Evolutionary conservation across 2,797 vertebrate species (phyloP), one percentile per base, ranked within the genome.

Genomic region (Thripadectes ignobilis): DNA sequence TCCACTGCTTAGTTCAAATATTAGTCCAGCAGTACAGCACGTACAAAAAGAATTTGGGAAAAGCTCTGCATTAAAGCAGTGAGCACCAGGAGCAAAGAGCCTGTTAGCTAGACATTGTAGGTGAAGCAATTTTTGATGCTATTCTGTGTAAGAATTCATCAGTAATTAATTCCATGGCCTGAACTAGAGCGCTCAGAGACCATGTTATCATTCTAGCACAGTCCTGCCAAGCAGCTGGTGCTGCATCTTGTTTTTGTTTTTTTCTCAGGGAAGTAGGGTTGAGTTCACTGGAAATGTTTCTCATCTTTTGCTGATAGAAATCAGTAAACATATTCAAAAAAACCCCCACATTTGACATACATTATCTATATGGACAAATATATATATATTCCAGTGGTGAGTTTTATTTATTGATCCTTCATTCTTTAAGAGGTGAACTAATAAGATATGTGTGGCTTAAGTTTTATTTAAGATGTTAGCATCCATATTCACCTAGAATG

Each of bases 191-290:
- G 1, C 88, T 81, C 39, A 4, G 19, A 92, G 88, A 69, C 76
- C 19, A 3, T 46, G 84, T 43, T 95, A 63, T 76, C 74, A 38
- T 90, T 88, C 83, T 74, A 71, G 55, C 54, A 87, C 63, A 85
- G 54, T 29, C 71, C 65, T 95, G 95, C 96, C 92, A 94, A 94
- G 92, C 92, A 96, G 92, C 86, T 96, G 86, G 59, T 95, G 91
- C 92, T 82, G 77, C 49, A 84, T 82, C 55, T 95, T 91, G 58
- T 2, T 82, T 82, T 68, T 95, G 58, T 41, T 63, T 21, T n/a
- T 65, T 55, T 73, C 81, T 85, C 67, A 67, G 72, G 78, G 84
- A 91, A 88, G 63, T 38, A 76, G 24, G 51, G 59, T 46, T 94
- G 93, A 92, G 63, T 80, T 90, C 62, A 55, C 74, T 93, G 83